Base-by-base conservation (phyloP, 2,888 invertebrate genomes). In the Eristalis arbustorum region DNA sequence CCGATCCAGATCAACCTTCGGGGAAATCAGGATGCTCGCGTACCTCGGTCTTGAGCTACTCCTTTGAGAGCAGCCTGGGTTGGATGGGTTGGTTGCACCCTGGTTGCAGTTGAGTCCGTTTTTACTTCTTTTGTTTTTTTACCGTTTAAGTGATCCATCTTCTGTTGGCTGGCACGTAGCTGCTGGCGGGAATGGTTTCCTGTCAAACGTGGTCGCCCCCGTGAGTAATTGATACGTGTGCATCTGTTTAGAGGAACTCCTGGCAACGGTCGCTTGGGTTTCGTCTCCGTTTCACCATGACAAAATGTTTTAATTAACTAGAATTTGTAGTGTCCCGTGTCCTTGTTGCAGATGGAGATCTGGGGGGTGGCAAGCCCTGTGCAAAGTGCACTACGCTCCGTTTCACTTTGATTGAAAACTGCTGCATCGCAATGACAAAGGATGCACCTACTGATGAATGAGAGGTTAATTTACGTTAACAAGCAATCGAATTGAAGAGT, bases 271-370 rank as follows among this genome's bases (percentile, higher is more conserved):
- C 59, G 69, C 57, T 61, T 67, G 56, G 56, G 68, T 22, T 76
- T 23, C 8, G 1, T 66, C 14, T 31, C 23, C 18, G 59, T 23
- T 37, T 64, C 34, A 14, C 72, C 64, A 83, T 78, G 78, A 78
- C 63, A 83, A 64, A 83, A 83, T 83, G 83, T 68, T 83, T 83
- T 83, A 83, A 83, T 83, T 83, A 83, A 83, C 73, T 68, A 49
- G 73, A 78, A 69, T 77, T 73, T 78, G 68, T 74, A 69, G 68
- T 78, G 78, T 73, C 83, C 83, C 72, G 73, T 49, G 49, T 78
- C 83, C 83, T 83, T 78, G 78, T 42, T 68, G 63, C 6, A 49
- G 59, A 11, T n/a, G 34, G 18, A 59, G 61, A 49, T 72, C 66
- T 49, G 59, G 14, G 59, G 25, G 59, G 59, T 5, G 59, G 59